phyloP scores from a whole-genome alignment of 2,888 invertebrate species.

The Dexiosoma caninum region DNA sequence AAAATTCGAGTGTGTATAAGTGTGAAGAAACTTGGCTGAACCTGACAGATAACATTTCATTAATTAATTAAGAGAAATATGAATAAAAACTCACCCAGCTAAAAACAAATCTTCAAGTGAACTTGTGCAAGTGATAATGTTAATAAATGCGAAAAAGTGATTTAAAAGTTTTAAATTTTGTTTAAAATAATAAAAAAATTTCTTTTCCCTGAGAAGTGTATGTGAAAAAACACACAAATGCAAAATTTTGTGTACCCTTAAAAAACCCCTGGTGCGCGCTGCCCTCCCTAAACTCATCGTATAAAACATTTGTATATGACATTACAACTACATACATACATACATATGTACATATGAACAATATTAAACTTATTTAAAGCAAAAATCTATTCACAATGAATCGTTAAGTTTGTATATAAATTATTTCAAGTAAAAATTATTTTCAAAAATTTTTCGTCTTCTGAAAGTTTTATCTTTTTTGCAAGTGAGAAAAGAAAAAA shows the following conservation, averaged over 20 bases:
- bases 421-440: not conserved
- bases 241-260: slow-evolving; percentile 72
- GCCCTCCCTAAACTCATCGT: slow-evolving; percentile 49
- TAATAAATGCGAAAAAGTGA: slow-evolving; percentile 24
- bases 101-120: slow-evolving; percentile 29
- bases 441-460: not conserved
- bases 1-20: slow-evolving; percentile 4
- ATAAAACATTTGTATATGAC: no score
- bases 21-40: slow-evolving; percentile 38
- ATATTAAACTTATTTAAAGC: slow-evolving; percentile 26
- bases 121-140: not conserved
- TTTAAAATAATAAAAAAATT: slow-evolving; percentile 28
- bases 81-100: not conserved
- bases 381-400: not conserved
- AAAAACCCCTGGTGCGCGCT: slow-evolving; percentile 66
- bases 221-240: slow-evolving; percentile 63
- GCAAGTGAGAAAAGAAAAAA: slow-evolving; percentile 12
- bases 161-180: slow-evolving; percentile 10
- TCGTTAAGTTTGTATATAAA: not conserved
- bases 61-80: not conserved
- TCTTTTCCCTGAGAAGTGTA: slow-evolving; percentile 41
- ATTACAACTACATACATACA: not conserved
- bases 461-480: not conserved
- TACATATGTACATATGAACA: not conserved
- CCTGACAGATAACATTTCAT: slow-evolving; percentile 61